A percentile compares a stretch with the other conserved stretches of the same genome.
These are phyloP conservation scores for Hippocampus barbouri DNA, from an alignment of 2,113 vertebrate genomes.

Conservation along the genomic window DNA sequence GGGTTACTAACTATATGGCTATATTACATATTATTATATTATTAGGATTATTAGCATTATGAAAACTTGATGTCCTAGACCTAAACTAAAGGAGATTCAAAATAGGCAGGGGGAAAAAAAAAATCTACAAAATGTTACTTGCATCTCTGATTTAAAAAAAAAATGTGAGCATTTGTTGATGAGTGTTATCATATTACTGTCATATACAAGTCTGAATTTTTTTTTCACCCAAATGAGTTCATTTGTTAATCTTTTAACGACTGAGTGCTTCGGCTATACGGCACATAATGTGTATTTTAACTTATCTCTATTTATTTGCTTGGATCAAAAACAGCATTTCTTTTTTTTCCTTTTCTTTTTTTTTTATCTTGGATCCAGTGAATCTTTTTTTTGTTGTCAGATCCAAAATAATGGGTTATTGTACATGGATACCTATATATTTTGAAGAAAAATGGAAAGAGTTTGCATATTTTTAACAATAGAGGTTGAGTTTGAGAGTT, in stretches of 20 bases:
- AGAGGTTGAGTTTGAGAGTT: background rate
- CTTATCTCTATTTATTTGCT: conserved; percentile 71
- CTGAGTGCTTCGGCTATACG: conserved; percentile 30
- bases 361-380: conserved; percentile 25
- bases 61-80: too few relatives aligned
- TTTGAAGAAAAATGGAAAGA: background rate
- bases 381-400: conserved; percentile 29
- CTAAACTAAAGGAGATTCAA: too few relatives aligned
- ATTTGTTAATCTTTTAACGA: conserved; percentile 34
- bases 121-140: too few relatives aligned
- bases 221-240: background rate
- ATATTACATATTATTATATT: too few relatives aligned
- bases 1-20: too few relatives aligned
- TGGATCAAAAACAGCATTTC: conserved; percentile 17
- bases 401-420: conserved; percentile 36
- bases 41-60: too few relatives aligned
- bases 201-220: background rate
- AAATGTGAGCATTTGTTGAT: too few relatives aligned
- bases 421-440: conserved; percentile 30
- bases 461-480: background rate
- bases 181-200: too few relatives aligned
- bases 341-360: background rate
- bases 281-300: conserved; percentile 54
- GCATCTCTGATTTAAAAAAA: too few relatives aligned
- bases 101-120: too few relatives aligned